Percentiles rank a stretch among this genome's conserved stretches.
phyloP scores from a whole-genome alignment of 92 coral and sea anemone genomes.

The Palythoa heliodiscus region DNA sequence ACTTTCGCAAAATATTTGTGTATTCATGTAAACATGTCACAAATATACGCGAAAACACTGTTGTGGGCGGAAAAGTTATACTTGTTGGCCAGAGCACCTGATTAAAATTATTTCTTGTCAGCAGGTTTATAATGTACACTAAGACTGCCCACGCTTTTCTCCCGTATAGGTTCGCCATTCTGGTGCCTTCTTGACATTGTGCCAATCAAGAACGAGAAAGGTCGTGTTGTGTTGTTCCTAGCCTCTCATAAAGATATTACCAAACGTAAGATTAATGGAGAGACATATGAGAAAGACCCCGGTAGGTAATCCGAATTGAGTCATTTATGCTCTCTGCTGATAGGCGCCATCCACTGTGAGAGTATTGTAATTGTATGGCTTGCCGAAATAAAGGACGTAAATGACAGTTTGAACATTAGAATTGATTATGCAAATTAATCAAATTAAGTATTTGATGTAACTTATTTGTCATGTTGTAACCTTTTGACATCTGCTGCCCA shows the following conservation, averaged over 20 bases:
- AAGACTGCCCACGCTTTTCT: neutral
- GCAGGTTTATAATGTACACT: neutral
- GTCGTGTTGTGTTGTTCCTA: slow-evolving; percentile 82
- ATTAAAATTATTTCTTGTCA: neutral
- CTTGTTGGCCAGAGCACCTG: neutral
- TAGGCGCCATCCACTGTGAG: no score
- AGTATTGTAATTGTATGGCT: no score
- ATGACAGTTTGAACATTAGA: no score
- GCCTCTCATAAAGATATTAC: slow-evolving; percentile 92
- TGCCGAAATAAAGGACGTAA: no score
- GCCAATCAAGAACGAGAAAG: slow-evolving; percentile 91
- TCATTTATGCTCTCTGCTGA: no score
- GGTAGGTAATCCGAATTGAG: slow-evolving; percentile 41
- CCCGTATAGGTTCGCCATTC: slow-evolving; percentile 77
- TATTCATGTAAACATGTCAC: neutral
- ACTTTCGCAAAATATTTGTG: no score
- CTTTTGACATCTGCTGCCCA: no score
- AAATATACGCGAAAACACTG: neutral
- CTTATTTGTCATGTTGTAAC: no score
- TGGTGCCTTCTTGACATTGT: slow-evolving; percentile 87
- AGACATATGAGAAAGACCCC: slow-evolving; percentile 54
- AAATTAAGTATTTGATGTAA: no score
- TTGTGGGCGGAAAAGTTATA: neutral
- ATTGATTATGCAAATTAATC: no score
- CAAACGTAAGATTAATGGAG: slow-evolving; percentile 76